phyloP scores from a whole-genome alignment of 2,888 invertebrate genomes.

The Diploptera punctata region DNA sequence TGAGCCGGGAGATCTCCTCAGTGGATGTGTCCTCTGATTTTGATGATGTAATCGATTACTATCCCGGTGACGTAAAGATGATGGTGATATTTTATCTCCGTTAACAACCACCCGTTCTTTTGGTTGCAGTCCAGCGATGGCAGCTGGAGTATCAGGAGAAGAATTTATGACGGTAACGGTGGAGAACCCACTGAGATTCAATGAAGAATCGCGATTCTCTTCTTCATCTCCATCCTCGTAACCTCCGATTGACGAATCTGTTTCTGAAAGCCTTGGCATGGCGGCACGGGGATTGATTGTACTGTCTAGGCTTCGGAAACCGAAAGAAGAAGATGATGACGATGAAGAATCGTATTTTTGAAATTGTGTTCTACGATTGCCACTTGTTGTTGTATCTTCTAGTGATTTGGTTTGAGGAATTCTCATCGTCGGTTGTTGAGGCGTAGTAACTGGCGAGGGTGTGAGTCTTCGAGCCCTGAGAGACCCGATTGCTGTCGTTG shows the following conservation, averaged over 20 bases:
- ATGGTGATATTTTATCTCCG: conserved; percentile 48
- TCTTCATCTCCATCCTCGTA: conserved; percentile 62
- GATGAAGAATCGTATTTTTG: conserved; percentile 55
- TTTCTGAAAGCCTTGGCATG: conserved; percentile 54
- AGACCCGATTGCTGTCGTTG: conserved; percentile 30
- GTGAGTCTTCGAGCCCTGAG: conserved; percentile 46
- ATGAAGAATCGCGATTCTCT: conserved; percentile 50
- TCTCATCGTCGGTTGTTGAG: conserved; percentile 47
- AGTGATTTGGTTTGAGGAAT: conserved; percentile 62
- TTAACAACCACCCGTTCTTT: conserved; percentile 35
- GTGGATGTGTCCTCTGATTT: conserved; percentile 18
- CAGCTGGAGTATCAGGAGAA: conserved; percentile 36
- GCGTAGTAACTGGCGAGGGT: conserved; percentile 47
- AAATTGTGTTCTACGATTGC: conserved; percentile 64
- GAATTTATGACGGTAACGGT: conserved; percentile 36
- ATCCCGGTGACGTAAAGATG: conserved; percentile 42
- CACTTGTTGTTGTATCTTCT: conserved; percentile 58
- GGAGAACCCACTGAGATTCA: conserved; percentile 38
- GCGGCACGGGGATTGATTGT: conserved; percentile 57
- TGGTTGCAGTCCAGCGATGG: conserved; percentile 25
- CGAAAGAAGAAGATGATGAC: conserved; percentile 64
- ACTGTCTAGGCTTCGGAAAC: conserved; percentile 69
- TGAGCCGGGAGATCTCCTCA: conserved; percentile 52
- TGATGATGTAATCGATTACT: conserved; percentile 27
- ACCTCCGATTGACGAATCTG: conserved; percentile 60